These are phyloP conservation scores for Dermolepida albohirtum DNA, from an alignment of 2,888 invertebrate genomes.

Conservation along the genomic window DNA sequence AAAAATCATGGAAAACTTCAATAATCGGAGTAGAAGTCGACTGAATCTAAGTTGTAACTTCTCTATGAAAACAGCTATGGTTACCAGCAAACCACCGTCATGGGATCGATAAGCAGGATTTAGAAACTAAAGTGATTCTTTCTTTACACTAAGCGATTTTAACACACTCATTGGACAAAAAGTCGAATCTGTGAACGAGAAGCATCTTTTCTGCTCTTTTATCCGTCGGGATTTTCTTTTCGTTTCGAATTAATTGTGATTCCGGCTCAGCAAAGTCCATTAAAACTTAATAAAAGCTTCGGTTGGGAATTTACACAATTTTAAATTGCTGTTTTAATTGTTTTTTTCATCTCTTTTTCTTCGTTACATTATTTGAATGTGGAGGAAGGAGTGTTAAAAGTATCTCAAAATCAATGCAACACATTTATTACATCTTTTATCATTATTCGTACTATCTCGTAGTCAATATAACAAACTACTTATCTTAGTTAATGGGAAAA, in stretches of 20 bases:
- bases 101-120: constrained; percentile 58
- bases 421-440: too few species aligned
- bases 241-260: constrained; percentile 38
- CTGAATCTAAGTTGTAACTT: constrained; percentile 56
- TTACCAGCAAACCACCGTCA: constrained; percentile 56
- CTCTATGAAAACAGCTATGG: constrained; percentile 53
- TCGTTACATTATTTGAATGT: too few species aligned
- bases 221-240: constrained; percentile 37
- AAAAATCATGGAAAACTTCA: constrained; percentile 59
- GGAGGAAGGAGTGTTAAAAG: too few species aligned
- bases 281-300: constrained; percentile 29
- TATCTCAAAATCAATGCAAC: too few species aligned
- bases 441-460: too few species aligned
- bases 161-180: constrained; percentile 42
- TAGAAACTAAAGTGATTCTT: constrained; percentile 57
- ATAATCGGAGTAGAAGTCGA: constrained; percentile 52
- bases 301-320: constrained; percentile 28
- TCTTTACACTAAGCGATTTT: constrained; percentile 46
- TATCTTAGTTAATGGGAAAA: too few species aligned
- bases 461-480: too few species aligned
- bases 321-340: constrained; percentile 22
- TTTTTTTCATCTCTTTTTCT: too few species aligned
- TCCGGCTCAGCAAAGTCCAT: constrained; percentile 27
- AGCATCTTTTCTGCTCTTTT: constrained; percentile 40
- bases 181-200: constrained; percentile 37